Conservation (phyloP, 2,113 vertebrate species). For the Elgaria multicarinata region DNA sequence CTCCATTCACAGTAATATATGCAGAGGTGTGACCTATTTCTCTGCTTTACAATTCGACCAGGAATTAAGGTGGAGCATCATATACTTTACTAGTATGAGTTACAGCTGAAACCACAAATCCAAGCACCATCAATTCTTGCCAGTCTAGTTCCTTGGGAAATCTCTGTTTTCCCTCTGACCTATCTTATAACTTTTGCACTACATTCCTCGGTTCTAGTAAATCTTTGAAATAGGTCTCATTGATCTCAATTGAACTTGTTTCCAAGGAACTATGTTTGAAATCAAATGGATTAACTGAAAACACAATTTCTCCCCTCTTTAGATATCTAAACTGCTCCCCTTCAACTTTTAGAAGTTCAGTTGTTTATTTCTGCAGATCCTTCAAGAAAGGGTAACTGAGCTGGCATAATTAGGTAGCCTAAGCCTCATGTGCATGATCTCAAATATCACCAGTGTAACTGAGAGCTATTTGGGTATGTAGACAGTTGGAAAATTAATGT, state of each 20-base stretch:
- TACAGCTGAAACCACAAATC: not conserved
- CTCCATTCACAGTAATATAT: not conserved
- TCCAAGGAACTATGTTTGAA: not conserved
- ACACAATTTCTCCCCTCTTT: not conserved
- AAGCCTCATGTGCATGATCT: not conserved
- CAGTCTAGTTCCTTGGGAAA: not conserved
- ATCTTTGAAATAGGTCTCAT: not conserved
- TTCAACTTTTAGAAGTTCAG: not conserved
- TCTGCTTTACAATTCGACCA: not conserved
- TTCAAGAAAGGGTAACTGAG: conserved; percentile 14
- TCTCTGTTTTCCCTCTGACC: not conserved
- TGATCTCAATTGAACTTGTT: not conserved
- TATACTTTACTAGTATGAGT: not conserved
- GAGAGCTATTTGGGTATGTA: not conserved
- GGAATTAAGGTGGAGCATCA: not conserved
- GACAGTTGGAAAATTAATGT: not conserved
- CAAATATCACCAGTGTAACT: not conserved
- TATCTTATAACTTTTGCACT: not conserved
- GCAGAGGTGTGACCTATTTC: rapidly evolving
- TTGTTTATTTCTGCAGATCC: not conserved
- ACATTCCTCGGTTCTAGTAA: not conserved
- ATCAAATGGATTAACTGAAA: not conserved
- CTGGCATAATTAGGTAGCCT: not conserved
- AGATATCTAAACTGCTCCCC: not conserved
- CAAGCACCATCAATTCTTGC: not conserved